A percentile compares a stretch with the other conserved stretches of the same genome.
Evolutionary conservation across 1,140 invertebrate genomes (phyloP).

Genomic region (Halictus rubicundus): DNA sequence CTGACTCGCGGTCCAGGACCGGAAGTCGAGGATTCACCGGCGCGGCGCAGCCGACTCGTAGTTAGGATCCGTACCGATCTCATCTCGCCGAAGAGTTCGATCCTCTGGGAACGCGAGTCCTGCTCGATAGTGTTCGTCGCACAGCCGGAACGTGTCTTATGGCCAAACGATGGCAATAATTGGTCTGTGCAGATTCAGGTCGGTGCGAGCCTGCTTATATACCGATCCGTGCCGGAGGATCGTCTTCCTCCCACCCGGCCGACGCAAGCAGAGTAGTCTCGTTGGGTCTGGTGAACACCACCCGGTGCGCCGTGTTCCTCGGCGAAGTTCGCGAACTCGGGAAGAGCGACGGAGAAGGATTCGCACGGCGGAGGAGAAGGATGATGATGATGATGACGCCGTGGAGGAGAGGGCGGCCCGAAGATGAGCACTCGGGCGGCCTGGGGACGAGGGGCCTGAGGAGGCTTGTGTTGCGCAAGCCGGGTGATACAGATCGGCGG

Average conservation of each 20-base stretch:
- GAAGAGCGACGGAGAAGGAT: conserved; percentile 19
- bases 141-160: conserved; percentile 34
- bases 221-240: conserved; percentile 56
- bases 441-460: conserved; percentile 29
- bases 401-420: conserved; percentile 14
- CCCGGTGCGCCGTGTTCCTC: conserved; percentile 48
- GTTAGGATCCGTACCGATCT: conserved; percentile 57
- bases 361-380: conserved; percentile 17
- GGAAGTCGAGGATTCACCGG: neutral
- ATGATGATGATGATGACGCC: neutral
- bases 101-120: conserved; percentile 13
- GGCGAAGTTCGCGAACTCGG: conserved; percentile 52
- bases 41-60: neutral
- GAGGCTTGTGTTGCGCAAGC: conserved; percentile 56
- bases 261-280: conserved; percentile 26
- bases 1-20: neutral
- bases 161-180: conserved; percentile 62
- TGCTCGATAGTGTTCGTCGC: conserved; percentile 37
- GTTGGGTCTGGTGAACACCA: conserved; percentile 48
- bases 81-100: conserved; percentile 54
- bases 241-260: conserved; percentile 69
- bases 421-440: conserved; percentile 26
- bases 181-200: conserved; percentile 62
- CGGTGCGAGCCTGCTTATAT: conserved; percentile 64
- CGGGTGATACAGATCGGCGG: conserved; percentile 68